phyloP scores from a whole-genome alignment of 2,113 vertebrate species.

The Campylorhamphus procurvoides region DNA sequence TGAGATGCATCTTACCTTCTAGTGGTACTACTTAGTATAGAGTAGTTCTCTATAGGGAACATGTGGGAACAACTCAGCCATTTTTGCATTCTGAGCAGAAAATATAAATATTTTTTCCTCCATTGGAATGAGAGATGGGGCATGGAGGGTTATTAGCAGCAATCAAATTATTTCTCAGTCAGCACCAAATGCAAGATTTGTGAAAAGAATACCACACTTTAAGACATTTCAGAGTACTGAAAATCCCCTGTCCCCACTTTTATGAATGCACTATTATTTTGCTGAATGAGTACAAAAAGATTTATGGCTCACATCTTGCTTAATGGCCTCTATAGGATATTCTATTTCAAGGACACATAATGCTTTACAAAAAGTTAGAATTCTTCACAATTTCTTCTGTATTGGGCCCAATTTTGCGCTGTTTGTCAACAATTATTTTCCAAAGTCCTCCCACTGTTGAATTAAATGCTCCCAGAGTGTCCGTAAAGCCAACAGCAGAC shows the following conservation, averaged over 20 bases:
- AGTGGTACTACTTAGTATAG: not conserved
- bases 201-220: not conserved
- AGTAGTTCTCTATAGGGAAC: not conserved
- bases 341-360: not conserved
- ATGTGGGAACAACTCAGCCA: not conserved
- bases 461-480: not conserved
- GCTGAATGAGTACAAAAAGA: not conserved
- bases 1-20: not conserved
- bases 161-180: not conserved
- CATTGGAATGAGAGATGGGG: not conserved
- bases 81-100: not conserved
- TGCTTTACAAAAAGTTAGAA: not conserved
- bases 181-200: not conserved
- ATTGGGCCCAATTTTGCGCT: not conserved
- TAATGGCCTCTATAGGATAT: not conserved
- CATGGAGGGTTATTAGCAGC: not conserved
- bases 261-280: not conserved
- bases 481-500: not conserved
- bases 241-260: not conserved
- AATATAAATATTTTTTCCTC: not conserved
- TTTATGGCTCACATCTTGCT: slow-evolving; percentile 8
- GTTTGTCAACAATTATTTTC: not conserved
- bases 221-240: not conserved
- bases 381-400: not conserved
- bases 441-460: not conserved